Base-by-base conservation (phyloP, 2,888 invertebrate species). In the Plemyria rubiginata region DNA sequence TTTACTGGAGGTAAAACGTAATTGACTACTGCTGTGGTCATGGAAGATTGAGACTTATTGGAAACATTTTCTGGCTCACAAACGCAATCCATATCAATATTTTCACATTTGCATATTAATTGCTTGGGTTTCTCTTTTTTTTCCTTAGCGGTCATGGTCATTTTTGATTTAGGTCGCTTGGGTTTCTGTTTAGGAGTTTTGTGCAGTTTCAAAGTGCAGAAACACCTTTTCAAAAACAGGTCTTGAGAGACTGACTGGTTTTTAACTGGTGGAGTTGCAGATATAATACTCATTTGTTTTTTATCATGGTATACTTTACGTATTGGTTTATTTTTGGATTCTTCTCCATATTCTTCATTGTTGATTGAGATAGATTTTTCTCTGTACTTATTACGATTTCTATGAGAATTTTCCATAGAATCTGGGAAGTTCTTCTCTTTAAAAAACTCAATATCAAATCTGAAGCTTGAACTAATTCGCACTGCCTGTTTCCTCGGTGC, bases 191-290 rank as follows among this genome's bases (percentile, higher is more conserved):
- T 70, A n/a, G 43, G 38, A 40, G 7, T 38, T 60, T 70, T 71
- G 29, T 70, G 43, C 48, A 81, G 60, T 67, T 77, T 77, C 28
- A 79, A 57, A 38, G 75, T 74, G 59, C 82, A 82, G 59, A 78
- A 76, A 70, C 81, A 82, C 54, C 76, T 72, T 65, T 74, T 75
- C 38, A 75, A 51, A 49, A 52, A 38, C 5, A 40, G 56, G 61
- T 64, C 56, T 11, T 38, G 53, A 0, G 36, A 43, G 11, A 4
- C n/a, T 43, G 43, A 41, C n/a, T 22, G 36, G 4, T 13, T n/a
- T 15, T 28, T 40, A 48, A 5, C 13, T 38, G 22, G 53, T 32
- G n/a, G 15, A 32, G 16, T 41, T 15, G 9, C 7, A 32, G 32
- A 32, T 32, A 32, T 32, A 32, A 32, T 16, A 22, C 43, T 43